These are phyloP conservation scores for Prietella phreatophila DNA, from an alignment of 2,113 vertebrate species.

Conservation along the genomic window DNA sequence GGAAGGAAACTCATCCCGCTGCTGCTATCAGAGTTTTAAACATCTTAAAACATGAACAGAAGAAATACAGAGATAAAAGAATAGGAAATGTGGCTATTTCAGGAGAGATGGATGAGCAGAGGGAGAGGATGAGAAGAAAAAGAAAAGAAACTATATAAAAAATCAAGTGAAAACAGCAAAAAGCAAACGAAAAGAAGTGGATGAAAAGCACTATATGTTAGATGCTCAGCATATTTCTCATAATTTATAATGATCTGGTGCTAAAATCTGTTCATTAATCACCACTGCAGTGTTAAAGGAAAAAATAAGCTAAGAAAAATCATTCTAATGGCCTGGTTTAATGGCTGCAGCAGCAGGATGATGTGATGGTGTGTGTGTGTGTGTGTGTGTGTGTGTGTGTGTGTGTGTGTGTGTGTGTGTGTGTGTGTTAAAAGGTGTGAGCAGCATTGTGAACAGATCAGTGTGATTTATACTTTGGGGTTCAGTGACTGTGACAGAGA, in stretches of 20 bases:
- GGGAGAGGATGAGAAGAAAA: neutral
- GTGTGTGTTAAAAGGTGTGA: neutral
- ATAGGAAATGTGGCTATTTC: neutral
- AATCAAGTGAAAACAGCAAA: neutral
- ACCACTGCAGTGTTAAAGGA: neutral
- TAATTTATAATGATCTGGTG: neutral
- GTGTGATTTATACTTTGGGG: constrained; percentile 29
- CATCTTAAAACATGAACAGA: neutral
- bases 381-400: neutral
- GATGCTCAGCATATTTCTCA: neutral
- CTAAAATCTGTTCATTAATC: neutral
- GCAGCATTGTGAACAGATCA: constrained; percentile 26
- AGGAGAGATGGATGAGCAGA: neutral
- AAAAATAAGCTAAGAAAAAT: neutral
- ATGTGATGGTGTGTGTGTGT: constrained; percentile 7
- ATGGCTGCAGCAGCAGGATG: neutral
- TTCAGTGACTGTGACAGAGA: constrained; percentile 7
- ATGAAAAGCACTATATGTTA: neutral
- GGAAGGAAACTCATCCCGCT: neutral
- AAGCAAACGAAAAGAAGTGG: neutral
- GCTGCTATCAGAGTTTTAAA: neutral
- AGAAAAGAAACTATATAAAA: neutral
- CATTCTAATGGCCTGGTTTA: neutral
- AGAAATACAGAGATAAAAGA: neutral
- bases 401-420: constrained; percentile 4